Base-by-base conservation (phyloP, 1,140 invertebrate species). In the Eriocheir sinensis region DNA sequence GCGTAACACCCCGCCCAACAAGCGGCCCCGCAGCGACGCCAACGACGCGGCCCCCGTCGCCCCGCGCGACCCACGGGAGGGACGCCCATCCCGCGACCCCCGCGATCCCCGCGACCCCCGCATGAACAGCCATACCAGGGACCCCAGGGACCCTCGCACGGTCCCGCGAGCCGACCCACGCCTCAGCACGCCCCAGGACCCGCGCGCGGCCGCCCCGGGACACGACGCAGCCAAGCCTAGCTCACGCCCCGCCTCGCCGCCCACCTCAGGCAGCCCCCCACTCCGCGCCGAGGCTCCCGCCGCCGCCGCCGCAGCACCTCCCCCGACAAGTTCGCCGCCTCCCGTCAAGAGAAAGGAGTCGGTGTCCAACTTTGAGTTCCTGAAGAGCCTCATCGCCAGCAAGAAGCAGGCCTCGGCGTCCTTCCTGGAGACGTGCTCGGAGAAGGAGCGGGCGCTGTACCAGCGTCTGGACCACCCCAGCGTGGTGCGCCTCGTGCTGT, bases 381-480 rank as follows among this genome's bases (percentile, higher is more conserved):
- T 94, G 81, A 91, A 92, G 36, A 83, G 90, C 40, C 72, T 94
- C 17, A 94, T 94, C 80, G 88, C 79, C 21, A 92, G 41, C 48
- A 85, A 32, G 36, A 88, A 60, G 34, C 41, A 34, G 1, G 79
- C 81, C 3, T 27, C 89, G 3, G 38, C 44, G 27, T 53, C 90
- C 27, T 94, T 81, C 80, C 36, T 53, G 30, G 40, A 91, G 32
- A 9, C n/a, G 21, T 94, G 89, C 34, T 88, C 94, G 3, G 89
- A 91, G 17, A 94, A 94, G 89, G 94, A 94, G 38, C 38, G 88
- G 4, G 17, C 60, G 21, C 41, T 94, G 60, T 94, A 94, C 40
- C 53, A 89, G 27, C 93, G 86, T 32, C 53, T 94, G 48, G 94
- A 94, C 53, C 94, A 94, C 40, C 94, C 94, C 17, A 89, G 81